Evolutionary conservation across 2,113 vertebrate species (phyloP).

Genomic region (Carassius gibelio): DNA sequence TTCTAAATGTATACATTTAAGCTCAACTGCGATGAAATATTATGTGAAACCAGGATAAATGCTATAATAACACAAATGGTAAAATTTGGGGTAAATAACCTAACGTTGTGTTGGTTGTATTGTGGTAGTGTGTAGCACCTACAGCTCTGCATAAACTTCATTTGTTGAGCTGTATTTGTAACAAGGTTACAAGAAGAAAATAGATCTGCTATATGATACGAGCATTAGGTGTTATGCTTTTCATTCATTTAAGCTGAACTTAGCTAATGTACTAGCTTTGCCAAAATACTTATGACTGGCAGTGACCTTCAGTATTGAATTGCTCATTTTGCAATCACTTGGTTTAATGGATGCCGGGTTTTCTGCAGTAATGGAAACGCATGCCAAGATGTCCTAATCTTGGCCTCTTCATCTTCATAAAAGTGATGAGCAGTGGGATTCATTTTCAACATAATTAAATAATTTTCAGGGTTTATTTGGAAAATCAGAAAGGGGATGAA

Average conservation of each 20-base stretch:
- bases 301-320: background rate
- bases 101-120: too few species aligned
- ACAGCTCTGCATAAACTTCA: background rate
- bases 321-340: background rate
- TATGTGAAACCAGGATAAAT: too few species aligned
- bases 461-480: background rate
- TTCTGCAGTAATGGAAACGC: background rate
- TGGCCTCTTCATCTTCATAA: background rate
- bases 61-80: too few species aligned
- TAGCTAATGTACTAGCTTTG: background rate
- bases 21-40: too few species aligned
- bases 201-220: background rate
- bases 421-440: background rate
- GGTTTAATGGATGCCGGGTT: background rate
- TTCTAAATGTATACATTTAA: too few species aligned
- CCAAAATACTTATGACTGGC: background rate
- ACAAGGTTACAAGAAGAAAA: background rate
- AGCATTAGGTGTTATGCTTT: background rate
- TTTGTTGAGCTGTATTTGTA: background rate
- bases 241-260: background rate
- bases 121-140: too few species aligned
- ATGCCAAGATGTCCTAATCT: conserved; percentile 7
- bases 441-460: background rate
- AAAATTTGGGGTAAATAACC: too few species aligned
- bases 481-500: background rate